Conservation (phyloP, 2,888 invertebrate genomes). For the Hanleya hanleyi region DNA sequence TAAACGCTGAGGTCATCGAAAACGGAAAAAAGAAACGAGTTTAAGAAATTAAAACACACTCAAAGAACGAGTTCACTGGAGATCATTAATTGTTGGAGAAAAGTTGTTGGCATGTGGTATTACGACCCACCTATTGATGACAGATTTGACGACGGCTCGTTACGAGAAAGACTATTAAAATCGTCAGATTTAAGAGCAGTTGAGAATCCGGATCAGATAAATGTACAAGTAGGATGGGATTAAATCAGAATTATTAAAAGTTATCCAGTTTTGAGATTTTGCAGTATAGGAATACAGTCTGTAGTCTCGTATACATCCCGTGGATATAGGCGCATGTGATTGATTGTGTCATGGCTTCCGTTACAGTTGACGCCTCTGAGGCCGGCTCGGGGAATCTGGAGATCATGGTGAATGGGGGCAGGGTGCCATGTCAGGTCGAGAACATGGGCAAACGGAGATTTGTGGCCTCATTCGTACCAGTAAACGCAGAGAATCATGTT, state of each 20-base stretch:
- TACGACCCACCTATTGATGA: no score
- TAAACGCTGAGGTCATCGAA: no score
- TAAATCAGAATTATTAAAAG: no score
- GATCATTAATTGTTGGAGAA: neutral
- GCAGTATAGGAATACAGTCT: no score
- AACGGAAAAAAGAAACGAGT: neutral
- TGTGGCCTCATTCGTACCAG: constrained; percentile 96
- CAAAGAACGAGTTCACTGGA: neutral
- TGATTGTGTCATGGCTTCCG: neutral
- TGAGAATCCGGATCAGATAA: no score
- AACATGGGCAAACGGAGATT: constrained; percentile 90
- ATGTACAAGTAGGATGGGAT: no score
- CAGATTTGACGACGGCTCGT: no score
- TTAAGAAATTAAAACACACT: neutral
- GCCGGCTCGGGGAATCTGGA: constrained; percentile 99
- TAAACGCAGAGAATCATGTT: constrained; percentile 91
- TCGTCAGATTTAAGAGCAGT: no score
- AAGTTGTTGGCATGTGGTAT: neutral
- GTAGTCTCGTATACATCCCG: no score
- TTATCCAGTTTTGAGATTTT: no score
- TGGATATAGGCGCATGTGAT: no score
- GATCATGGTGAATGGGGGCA: constrained; percentile 97
- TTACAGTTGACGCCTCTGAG: constrained; percentile 91
- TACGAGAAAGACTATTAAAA: no score
- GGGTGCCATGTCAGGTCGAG: constrained; percentile 81